Base-by-base conservation (phyloP, 2,888 invertebrate genomes). In the Heliconius charithonia region DNA sequence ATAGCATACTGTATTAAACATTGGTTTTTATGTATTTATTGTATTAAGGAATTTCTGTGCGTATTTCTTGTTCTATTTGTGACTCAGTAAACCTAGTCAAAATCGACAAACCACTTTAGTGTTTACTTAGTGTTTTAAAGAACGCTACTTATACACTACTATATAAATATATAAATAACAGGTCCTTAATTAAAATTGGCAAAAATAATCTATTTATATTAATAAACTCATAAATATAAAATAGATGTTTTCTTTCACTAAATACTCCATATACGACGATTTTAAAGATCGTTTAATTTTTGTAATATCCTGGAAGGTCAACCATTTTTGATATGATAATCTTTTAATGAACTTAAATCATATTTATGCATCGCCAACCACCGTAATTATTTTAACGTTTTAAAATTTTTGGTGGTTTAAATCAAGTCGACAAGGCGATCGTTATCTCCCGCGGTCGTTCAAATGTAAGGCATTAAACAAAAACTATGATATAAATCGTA, bases 401-500 rank as follows among this genome's bases (percentile, higher is more conserved):
- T 77, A 74, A 78, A 67, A 74, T 72, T 79, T 81, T 65, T 73
- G 69, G 75, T 51, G 59, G 65, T 77, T 81, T 77, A 78, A 81
- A 81, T 79, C 79, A 81, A 81, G 78, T 78, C 76, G 81, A 80
- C 80, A 76, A 71, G 76, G 73, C 80, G 81, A 81, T 81, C 72
- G 72, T 76, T 78, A 80, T 81, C 81, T 81, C 9, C 73, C 74
- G 77, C 79, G 80, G 78, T 79, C 78, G 79, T 76, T 80, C 81
- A 77, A 75, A 79, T 81, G 81, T 80, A 81, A 80, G 75, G 75
- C 80, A 75, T 80, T 79, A 80, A 63, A 81, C 76, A 80, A 81
- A 81, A 81, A 81, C 78, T 79, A 37, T 65, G 73, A 79, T 77
- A 77, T 71, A 80, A 81, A 79, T 79, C 78, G 78, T 80, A 81